Conservation (phyloP, 1,140 invertebrate genomes). For the Pseudomyrmex gracilis region DNA sequence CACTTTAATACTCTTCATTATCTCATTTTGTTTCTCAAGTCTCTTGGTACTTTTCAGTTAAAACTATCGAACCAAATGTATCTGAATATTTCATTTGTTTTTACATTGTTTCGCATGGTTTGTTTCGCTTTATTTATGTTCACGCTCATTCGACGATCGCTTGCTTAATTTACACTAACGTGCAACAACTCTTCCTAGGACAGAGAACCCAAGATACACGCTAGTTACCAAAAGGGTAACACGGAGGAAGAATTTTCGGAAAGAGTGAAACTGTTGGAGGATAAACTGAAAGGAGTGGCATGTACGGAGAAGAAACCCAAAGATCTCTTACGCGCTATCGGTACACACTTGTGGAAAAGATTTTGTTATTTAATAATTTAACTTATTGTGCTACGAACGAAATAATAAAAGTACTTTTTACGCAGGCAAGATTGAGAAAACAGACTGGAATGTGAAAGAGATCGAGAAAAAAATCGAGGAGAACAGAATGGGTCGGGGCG, state of each 20-base stretch:
- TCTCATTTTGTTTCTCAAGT: too few species aligned
- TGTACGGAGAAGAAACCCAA: slow-evolving; percentile 92
- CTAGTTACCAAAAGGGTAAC: slow-evolving; percentile 86
- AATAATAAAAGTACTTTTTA: slow-evolving; percentile 40
- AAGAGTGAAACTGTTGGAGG: slow-evolving; percentile 89
- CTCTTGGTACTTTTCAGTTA: too few species aligned
- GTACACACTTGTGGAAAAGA: slow-evolving; percentile 76
- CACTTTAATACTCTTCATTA: too few species aligned
- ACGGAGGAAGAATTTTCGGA: slow-evolving; percentile 90
- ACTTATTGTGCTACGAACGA: not conserved
- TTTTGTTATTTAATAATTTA: too few species aligned
- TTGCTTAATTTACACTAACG: slow-evolving; percentile 46
- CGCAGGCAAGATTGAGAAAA: slow-evolving; percentile 93
- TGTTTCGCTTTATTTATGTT: not conserved
- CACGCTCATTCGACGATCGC: not conserved
- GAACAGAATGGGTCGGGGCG: slow-evolving; percentile 90
- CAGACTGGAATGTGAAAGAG: slow-evolving; percentile 96
- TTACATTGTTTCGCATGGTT: not conserved
- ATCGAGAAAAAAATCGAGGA: slow-evolving; percentile 96
- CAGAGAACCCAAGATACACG: slow-evolving; percentile 87
- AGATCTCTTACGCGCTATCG: slow-evolving; percentile 94
- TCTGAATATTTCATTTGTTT: too few species aligned
- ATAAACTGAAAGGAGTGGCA: slow-evolving; percentile 87
- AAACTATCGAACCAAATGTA: too few species aligned
- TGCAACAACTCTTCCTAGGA: slow-evolving; percentile 85